Conservation (phyloP, 92 coral and sea anemone species). For the Zoanthus gigantus region DNA sequence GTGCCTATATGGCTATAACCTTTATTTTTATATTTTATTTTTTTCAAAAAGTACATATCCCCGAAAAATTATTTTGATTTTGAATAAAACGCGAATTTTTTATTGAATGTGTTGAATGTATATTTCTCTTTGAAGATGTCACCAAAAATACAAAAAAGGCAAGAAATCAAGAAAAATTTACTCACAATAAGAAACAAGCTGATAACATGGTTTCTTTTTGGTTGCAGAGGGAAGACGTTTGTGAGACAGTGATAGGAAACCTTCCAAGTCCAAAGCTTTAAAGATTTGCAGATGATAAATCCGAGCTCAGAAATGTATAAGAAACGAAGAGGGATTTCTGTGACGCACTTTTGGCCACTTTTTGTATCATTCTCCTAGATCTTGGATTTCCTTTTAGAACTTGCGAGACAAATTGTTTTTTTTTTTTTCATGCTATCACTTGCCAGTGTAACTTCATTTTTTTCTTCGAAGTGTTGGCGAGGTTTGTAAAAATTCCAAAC, state of each 20-base stretch:
- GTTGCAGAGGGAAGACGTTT: constrained; percentile 93
- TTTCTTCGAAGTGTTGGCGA: background rate
- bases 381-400: background rate
- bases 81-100: no score
- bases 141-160: no score
- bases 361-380: background rate
- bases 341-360: background rate
- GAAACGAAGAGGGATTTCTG: constrained; percentile 4
- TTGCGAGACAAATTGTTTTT: background rate
- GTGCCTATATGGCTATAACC: no score
- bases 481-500: background rate
- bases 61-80: no score
- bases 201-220: constrained; percentile 2
- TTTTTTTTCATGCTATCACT: background rate
- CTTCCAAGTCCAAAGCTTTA: background rate
- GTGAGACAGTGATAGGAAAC: constrained; percentile 75
- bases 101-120: no score
- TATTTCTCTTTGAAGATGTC: no score
- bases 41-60: no score
- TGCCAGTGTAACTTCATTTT: background rate
- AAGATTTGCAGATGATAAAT: constrained; percentile 25
- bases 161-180: no score
- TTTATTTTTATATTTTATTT: no score
- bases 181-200: background rate
- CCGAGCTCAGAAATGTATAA: background rate